Percentiles rank a stretch among this genome's conserved stretches.
These are phyloP conservation scores for Montifringilla adamsi DNA, from an alignment of 2,113 vertebrate species.

Conservation along the genomic window DNA sequence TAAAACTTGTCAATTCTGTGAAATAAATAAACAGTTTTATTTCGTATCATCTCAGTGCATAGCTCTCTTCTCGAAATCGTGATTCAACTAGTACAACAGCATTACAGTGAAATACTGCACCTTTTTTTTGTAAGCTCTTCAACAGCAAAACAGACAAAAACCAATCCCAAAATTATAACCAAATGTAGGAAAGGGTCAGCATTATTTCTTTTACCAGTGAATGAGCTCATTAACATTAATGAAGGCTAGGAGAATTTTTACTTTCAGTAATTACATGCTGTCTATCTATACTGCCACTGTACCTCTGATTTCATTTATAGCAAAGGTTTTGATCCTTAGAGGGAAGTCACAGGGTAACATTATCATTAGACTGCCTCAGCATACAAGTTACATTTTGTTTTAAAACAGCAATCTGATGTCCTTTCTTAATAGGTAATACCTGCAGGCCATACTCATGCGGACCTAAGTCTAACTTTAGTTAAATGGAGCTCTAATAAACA, in stretches of 20 bases:
- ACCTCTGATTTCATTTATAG: not conserved
- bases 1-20: not conserved
- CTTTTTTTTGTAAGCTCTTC: not conserved
- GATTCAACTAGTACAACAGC: not conserved
- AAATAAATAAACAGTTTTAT: slow-evolving; percentile 31
- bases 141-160: not conserved
- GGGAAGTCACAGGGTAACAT: not conserved
- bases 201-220: not conserved
- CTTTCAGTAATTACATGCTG: not conserved
- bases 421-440: not conserved
- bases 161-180: not conserved
- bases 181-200: not conserved
- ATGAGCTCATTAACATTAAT: not conserved
- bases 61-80: not conserved
- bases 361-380: not conserved
- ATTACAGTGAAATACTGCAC: not conserved
- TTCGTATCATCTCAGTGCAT: not conserved
- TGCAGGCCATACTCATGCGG: fast-evolving
- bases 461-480: not conserved
- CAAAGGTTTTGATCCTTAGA: not conserved
- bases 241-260: not conserved
- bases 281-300: not conserved
- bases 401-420: not conserved
- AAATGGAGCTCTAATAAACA: not conserved
- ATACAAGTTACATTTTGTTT: not conserved